Base-by-base conservation (phyloP, 2,113 vertebrate species). In the Emydocephalus ijimae region DNA sequence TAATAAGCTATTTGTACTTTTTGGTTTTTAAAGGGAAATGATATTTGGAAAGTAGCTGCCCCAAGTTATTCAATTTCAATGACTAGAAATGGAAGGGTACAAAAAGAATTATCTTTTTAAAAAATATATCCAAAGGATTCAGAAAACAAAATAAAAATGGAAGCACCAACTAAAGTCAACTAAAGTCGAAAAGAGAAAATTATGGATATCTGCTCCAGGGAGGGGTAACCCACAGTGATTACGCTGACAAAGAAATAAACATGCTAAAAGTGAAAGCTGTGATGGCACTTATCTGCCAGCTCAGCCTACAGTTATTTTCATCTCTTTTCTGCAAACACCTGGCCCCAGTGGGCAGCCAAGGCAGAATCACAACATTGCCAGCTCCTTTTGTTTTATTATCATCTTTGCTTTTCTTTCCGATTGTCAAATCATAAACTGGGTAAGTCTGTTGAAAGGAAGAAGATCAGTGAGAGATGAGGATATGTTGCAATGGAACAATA, bases 281-380 rank as follows among this genome's bases (percentile, higher is more conserved):
- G 9, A 18, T 90, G 5, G 55, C 56, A 39, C 8, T 85, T 43
- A 26, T 87, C 39, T 39, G 26, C 45, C 43, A 55, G 87, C 8
- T 0, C 89, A 88, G 3, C 0, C 92, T 15, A 59, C n/a, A 21
- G 89, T 50, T 10, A 34, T 94, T 94, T 2, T 48, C 12, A 94
- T 86, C 26, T 95, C 92, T 85, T 94, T 95, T 94, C 86, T 93
- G 20, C 26, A 90, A 95, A 94, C 92, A 96, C 94, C 92, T 96
- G 94, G 89, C 26, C 85, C 52, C 45, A 93, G 94, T 93, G 91
- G 29, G 87, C 93, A 94, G 93, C 93, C 96, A 96, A 87, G 92
- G 89, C 2, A 21, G 93, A 81, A 89, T 86, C 43, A 94, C 92
- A 81, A 4, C 48, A 2, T 59, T 39, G 39, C 54, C 91, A 91